These are phyloP conservation scores for Diaprepes abbreviatus DNA, from an alignment of 2,888 invertebrate species.

Conservation along the genomic window DNA sequence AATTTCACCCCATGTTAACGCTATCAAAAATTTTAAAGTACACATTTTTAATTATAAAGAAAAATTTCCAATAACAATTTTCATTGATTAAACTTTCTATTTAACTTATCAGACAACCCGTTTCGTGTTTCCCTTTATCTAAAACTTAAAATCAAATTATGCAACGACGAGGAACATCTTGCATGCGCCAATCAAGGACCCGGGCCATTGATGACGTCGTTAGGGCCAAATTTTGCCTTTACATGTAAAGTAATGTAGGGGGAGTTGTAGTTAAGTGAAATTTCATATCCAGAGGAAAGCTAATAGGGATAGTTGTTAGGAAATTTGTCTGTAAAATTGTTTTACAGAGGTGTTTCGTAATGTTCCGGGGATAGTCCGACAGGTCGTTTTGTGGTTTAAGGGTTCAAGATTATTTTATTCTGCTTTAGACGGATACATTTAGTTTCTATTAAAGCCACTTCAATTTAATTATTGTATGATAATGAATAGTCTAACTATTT, in stretches of 20 bases:
- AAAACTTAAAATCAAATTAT: slow-evolving; percentile 46
- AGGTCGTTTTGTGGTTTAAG: slow-evolving; percentile 28
- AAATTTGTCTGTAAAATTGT: slow-evolving; percentile 42
- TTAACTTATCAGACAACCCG: slow-evolving; percentile 38
- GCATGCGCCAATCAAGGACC: slow-evolving; percentile 36
- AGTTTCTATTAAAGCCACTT: too few relatives aligned
- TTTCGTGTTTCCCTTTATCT: slow-evolving; percentile 33
- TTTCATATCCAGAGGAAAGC: slow-evolving; percentile 38
- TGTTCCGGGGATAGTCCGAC: slow-evolving; percentile 20
- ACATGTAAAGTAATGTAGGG: slow-evolving; percentile 39
- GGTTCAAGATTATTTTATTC: background rate
- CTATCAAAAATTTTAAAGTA: too few relatives aligned
- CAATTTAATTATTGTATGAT: too few relatives aligned
- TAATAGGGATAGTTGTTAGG: slow-evolving; percentile 39
- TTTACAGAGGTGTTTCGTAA: slow-evolving; percentile 19
- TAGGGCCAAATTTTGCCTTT: slow-evolving; percentile 37
- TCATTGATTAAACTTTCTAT: slow-evolving; percentile 31
- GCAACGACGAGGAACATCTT: slow-evolving; percentile 34
- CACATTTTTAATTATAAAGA: too few relatives aligned
- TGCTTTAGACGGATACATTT: too few relatives aligned
- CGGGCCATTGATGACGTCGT: slow-evolving; percentile 45
- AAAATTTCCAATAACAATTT: too few relatives aligned
- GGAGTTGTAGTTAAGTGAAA: slow-evolving; percentile 42
- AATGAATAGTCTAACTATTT: too few relatives aligned
- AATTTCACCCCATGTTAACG: too few relatives aligned